phyloP scores from a whole-genome alignment of 2,113 vertebrate genomes.

The Gopherus evgoodei region DNA sequence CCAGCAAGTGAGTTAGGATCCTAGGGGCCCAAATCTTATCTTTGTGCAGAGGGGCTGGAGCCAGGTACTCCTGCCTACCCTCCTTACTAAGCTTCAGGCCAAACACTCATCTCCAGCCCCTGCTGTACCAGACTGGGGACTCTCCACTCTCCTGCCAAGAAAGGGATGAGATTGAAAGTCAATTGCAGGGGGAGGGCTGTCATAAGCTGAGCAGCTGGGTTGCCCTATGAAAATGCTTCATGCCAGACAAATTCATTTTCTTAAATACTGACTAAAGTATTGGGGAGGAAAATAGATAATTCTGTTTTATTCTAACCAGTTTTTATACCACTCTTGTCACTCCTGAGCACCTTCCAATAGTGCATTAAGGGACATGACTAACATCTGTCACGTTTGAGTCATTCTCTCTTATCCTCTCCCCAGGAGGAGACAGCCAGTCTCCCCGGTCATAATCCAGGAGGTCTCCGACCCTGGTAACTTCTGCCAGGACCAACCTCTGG shows the following conservation, averaged over 20 bases:
- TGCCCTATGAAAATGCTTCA: neutral
- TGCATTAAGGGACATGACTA: conserved; percentile 58
- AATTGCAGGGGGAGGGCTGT: neutral
- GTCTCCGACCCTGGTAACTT: too few relatives aligned
- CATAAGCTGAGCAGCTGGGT: neutral
- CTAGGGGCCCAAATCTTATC: neutral
- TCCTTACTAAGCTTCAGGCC: neutral
- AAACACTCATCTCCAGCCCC: neutral
- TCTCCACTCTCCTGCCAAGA: neutral
- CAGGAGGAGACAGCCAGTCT: neutral
- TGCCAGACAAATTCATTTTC: accelerated
- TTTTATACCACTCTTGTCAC: neutral
- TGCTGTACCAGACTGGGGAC: neutral
- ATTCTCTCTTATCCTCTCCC: conserved; percentile 38
- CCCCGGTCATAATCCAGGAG: too few relatives aligned
- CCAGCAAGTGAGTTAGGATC: neutral
- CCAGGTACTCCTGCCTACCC: neutral
- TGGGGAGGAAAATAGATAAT: conserved; percentile 6
- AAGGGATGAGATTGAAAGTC: neutral
- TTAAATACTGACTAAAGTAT: neutral
- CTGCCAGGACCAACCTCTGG: too few relatives aligned
- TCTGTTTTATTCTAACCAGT: neutral
- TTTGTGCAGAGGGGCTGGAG: neutral
- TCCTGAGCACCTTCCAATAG: conserved; percentile 20
- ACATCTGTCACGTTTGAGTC: conserved; percentile 63